A percentile compares a stretch with the other conserved stretches of the same genome.
These are phyloP conservation scores for Aradophagus sp. DNA, from an alignment of 1,140 invertebrate genomes.

Conservation along the genomic window DNA sequence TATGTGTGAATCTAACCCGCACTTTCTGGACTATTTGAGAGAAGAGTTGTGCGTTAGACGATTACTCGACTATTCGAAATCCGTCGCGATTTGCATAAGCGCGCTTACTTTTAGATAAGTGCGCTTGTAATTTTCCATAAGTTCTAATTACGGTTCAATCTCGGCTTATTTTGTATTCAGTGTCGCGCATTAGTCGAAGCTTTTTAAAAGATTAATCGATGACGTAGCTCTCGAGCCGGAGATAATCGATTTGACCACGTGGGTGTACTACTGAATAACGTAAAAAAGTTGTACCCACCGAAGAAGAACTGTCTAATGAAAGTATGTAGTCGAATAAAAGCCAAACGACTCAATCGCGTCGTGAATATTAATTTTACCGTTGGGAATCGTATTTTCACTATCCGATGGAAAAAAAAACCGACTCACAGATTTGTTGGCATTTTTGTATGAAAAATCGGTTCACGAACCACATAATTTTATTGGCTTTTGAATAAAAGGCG, in stretches of 20 bases:
- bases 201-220: conserved; percentile 37
- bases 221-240: conserved; percentile 4
- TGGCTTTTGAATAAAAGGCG: not conserved
- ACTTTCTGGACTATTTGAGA: conserved; percentile 25
- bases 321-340: conserved; percentile 29
- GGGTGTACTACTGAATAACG: conserved; percentile 31
- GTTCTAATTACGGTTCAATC: conserved; percentile 15
- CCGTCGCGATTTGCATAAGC: conserved; percentile 39
- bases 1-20: conserved; percentile 36
- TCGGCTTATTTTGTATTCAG: no score
- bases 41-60: conserved; percentile 17
- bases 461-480: not conserved
- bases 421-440: no score
- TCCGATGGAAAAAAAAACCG: conserved; percentile 11
- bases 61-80: conserved; percentile 16
- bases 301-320: conserved; percentile 28
- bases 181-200: not conserved
- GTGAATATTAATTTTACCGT: conserved; percentile 22
- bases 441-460: conserved; percentile 5
- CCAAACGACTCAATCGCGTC: conserved; percentile 12
- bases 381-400: conserved; percentile 14
- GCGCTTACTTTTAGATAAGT: no score
- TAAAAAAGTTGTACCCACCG: conserved; percentile 22
- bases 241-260: conserved; percentile 22
- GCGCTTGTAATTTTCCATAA: no score